Base-by-base conservation (phyloP, 2,888 invertebrate species). In the Cephus pulcher region DNA sequence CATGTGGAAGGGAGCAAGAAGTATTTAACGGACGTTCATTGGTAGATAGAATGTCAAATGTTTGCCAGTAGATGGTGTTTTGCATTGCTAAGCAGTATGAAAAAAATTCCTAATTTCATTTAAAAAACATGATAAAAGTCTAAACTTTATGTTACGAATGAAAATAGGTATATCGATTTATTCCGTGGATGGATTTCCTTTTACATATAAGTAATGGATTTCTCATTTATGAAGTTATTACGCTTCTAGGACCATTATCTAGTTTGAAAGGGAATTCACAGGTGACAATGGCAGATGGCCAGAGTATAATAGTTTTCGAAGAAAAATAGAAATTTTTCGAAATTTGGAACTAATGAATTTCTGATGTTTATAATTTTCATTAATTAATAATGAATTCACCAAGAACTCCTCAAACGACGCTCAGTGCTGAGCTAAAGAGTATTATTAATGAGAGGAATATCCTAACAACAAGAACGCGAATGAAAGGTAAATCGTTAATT, bases 391-490 rank as follows among this genome's bases (percentile, higher is more conserved):
- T 89, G 88, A 83, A 87, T 84, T 86, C 87, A 68, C 93, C 95
- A 73, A 92, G 93, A 86, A 96, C 96, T 34, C 96, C 94, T 0
- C 92, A 93, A 78, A 86, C 90, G 34, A 91, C 91, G 80, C 85
- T 94, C 12, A 94, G 94, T 86, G 92, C 92, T 74, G 95, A 95
- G 89, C 89, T 95, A 40, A 93, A 93, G 76, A 93, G 93, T 85
- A 93, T 94, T 69, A 93, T 95, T 80, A 92, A 93, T 84, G 93
- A 94, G 86, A 92, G 94, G 77, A 95, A 95, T 89, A 91, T 95
- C 40, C 88, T 95, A 37, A 95, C 95, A 11, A 93, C 93, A 23
- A 93, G 94, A 86, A 93, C 94, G 1, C 92, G 94, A 79, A 93
- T 93, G 87, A 93, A 93, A 92, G 93, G 94, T 94, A 91, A 79